phyloP scores from a whole-genome alignment of 2,113 vertebrate species.

The Scytalopus superciliaris region DNA sequence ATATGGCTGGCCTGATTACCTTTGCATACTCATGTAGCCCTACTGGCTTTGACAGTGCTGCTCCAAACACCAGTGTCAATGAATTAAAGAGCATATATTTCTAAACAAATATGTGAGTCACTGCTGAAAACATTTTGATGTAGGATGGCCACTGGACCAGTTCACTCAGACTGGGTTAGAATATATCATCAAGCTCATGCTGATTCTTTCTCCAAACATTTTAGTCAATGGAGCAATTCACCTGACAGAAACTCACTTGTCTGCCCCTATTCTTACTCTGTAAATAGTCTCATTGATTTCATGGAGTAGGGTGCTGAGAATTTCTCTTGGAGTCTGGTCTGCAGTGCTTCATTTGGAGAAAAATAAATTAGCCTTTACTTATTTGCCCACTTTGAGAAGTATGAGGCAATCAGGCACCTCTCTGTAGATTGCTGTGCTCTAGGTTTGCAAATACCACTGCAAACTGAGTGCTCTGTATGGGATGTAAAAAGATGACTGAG shows the following conservation, averaged over 20 bases:
- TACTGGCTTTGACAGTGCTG: background rate
- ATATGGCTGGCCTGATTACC: background rate
- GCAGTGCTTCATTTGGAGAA: background rate
- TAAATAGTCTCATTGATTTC: background rate
- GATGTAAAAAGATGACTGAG: background rate
- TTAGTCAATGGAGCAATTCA: background rate
- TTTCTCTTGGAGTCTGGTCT: background rate
- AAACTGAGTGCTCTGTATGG: background rate
- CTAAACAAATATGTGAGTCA: background rate
- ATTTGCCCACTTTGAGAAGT: background rate
- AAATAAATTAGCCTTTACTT: background rate
- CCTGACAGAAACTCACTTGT: background rate
- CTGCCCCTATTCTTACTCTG: background rate
- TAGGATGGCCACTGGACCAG: background rate
- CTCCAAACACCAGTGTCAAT: background rate
- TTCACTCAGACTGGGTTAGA: background rate
- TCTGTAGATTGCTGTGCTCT: background rate
- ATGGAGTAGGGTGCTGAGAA: background rate
- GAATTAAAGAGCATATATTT: background rate
- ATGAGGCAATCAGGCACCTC: background rate
- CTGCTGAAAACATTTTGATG: fast-evolving
- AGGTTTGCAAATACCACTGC: background rate
- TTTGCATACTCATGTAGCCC: background rate
- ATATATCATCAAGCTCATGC: background rate
- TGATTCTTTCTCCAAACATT: background rate